phyloP scores from a whole-genome alignment of 1,140 invertebrate genomes.

The Lerema accius region DNA sequence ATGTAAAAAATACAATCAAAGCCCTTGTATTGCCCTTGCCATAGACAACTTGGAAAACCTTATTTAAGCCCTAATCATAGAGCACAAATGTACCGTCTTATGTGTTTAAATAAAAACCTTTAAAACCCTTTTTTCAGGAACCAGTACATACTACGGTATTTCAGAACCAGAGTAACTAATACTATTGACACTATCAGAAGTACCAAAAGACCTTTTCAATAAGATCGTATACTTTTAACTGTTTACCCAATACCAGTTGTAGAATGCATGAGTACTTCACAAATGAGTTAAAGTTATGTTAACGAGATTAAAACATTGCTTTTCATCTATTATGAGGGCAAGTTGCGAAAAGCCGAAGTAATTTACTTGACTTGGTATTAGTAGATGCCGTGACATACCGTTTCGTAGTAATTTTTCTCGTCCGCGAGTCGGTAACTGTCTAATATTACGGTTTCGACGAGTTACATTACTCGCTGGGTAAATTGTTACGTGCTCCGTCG shows the following conservation, averaged over 20 bases:
- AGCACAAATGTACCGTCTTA: too few relatives aligned
- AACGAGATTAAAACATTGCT: conserved; percentile 19
- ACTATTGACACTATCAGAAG: too few relatives aligned
- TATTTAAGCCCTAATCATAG: too few relatives aligned
- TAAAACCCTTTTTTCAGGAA: too few relatives aligned
- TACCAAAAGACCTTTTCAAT: too few relatives aligned
- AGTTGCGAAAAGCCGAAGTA: conserved; percentile 51
- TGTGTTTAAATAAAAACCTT: too few relatives aligned
- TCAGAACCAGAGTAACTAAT: too few relatives aligned
- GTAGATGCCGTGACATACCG: conserved; percentile 61
- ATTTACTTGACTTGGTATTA: conserved; percentile 48
- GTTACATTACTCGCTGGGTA: conserved; percentile 40
- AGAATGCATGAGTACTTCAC: neutral
- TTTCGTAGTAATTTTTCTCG: conserved; percentile 57
- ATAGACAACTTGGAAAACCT: too few relatives aligned
- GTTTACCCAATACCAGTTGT: neutral
- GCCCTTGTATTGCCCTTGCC: too few relatives aligned
- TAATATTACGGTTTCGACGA: conserved; percentile 23
- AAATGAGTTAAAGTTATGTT: conserved; percentile 13
- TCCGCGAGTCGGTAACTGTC: conserved; percentile 27
- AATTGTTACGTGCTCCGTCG: neutral
- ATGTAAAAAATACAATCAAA: too few relatives aligned
- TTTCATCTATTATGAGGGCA: conserved; percentile 35
- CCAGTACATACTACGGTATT: too few relatives aligned
- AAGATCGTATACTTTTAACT: too few relatives aligned